A percentile compares a stretch with the other conserved stretches of the same genome.
Conservation (phyloP, 2,113 vertebrate genomes). For the Laterallus jamaicensis region DNA sequence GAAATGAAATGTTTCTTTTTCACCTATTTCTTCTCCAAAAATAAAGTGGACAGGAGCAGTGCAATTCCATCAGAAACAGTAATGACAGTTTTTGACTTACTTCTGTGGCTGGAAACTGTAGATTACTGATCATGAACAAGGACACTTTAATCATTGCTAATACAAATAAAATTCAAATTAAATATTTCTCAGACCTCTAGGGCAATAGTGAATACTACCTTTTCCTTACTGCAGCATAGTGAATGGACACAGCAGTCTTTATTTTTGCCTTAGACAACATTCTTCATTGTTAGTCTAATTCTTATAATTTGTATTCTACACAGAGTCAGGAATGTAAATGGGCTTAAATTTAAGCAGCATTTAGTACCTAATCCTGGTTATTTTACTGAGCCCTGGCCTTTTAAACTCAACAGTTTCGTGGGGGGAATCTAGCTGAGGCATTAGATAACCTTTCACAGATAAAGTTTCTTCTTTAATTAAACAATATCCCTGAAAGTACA, state of each 20-base stretch:
- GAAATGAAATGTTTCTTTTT: not conserved
- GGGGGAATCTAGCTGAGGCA: not conserved
- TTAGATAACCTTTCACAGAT: slow-evolving; percentile 3
- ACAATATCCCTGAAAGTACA: not conserved
- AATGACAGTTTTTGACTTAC: not conserved
- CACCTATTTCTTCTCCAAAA: not conserved
- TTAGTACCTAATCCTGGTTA: not conserved
- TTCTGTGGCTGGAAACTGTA: not conserved
- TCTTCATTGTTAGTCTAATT: not conserved
- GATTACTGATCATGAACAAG: not conserved
- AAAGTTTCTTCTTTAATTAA: slow-evolving; percentile 45
- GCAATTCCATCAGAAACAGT: not conserved
- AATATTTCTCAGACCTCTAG: not conserved
- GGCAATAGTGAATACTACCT: too few relatives aligned
- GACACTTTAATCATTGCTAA: not conserved
- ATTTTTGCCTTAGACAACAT: not conserved
- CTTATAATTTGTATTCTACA: not conserved
- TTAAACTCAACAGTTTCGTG: not conserved
- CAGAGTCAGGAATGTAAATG: not conserved
- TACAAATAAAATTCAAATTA: not conserved
- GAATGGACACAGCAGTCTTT: not conserved
- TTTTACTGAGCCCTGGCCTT: not conserved
- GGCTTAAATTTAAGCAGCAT: not conserved
- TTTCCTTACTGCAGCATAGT: not conserved
- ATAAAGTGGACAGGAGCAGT: not conserved